Base-by-base conservation (phyloP, 2,797 vertebrate species). In the Pangasius mekongensis region DNA sequence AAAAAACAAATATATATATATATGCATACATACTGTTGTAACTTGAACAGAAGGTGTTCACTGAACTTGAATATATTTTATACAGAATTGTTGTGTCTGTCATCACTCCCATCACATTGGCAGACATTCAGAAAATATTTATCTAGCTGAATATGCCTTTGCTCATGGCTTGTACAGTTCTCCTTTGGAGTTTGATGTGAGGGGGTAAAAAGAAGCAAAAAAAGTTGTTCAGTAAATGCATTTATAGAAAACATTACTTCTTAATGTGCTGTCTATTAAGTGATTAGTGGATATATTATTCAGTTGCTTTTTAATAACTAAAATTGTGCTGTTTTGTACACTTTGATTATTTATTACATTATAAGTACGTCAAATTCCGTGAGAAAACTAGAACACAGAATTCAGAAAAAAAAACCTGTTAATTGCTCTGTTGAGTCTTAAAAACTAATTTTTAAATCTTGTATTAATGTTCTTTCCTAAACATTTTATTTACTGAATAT, bases 341-440 rank as follows among this genome's bases (percentile, higher is more conserved):
- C 95, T 96, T 96, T 95, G 96, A 96, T 95, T 96, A 96, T 96
- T 96, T 96, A 96, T 96, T 96, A 94, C 89, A 92, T 91, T 92
- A 94, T 92, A 89, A 89, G 91, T 92, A 82, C 92, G 94, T 88
- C 86, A 91, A 90, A 87, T 87, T 89, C 56, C 88, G 81, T 85
- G 84, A 83, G 81, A 33, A 49, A 91, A 86, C 87, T 86, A 78
- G 88, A 52, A 89, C 60, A 84, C 77, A 20, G 33, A 85, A 85
- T 36, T 83, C 49, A 69, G 33, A 80, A 56, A 10, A 69, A 60
- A 36, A 27, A 60, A 54, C 24, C 0, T 22, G 6, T 14, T 30
- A 11, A 66, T 71, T 73, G 27, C 10, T 87, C 27, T 71, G 30
- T 7, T 64, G 27, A 18, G 27, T n/a, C 18, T 83, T 83, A 16